Base-by-base conservation (phyloP, 1,140 invertebrate genomes). In the Lepidurus apus region DNA sequence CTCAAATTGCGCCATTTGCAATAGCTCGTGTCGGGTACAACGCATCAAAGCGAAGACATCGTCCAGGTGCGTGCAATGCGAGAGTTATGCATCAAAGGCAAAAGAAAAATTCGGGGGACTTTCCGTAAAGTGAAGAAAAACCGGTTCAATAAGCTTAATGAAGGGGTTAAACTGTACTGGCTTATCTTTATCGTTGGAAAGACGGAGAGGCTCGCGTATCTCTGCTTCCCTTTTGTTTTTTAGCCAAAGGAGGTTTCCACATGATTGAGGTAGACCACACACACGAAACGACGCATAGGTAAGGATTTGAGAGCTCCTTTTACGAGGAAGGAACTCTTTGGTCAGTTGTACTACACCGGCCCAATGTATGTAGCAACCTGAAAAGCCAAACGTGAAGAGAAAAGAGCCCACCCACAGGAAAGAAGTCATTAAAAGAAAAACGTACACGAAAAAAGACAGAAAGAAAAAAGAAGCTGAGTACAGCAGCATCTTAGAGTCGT, bases 231-330 rank as follows among this genome's bases (percentile, higher is more conserved):
- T 11, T 65, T 7, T 21, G 6, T 65, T 65, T 65, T 65, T 7
- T 65, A 21, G 9, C 6, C 6, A 7, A 13, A 17, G 21, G 21
- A 21, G 21, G 21, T 9, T 65, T 65, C 21, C 53, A 65, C 53
- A 65, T 65, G 53, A 65, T 65, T 65, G 53, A 65, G 53, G 53
- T 65, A 65, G 53, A 65, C 53, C 53, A 65, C 53, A 65, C 53
- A 21, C 53, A 65, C 21, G 53, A 65, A 47, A 65, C 17, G 21
- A n/a, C 13, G 53, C 53, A 65, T 17, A 65, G 53, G 53, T 65
- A 65, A 65, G 53, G 21, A 13, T 65, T 11, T 7, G 53, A 21
- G 7, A 65, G 21, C 53, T 65, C 17, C 9, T 65, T 65, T 65
- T 65, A 65, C 53, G 53, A 65, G 53, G 21, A 21, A 65, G 13